Conservation (phyloP, 2,113 vertebrate species). For the Notarius quadriscutis region DNA sequence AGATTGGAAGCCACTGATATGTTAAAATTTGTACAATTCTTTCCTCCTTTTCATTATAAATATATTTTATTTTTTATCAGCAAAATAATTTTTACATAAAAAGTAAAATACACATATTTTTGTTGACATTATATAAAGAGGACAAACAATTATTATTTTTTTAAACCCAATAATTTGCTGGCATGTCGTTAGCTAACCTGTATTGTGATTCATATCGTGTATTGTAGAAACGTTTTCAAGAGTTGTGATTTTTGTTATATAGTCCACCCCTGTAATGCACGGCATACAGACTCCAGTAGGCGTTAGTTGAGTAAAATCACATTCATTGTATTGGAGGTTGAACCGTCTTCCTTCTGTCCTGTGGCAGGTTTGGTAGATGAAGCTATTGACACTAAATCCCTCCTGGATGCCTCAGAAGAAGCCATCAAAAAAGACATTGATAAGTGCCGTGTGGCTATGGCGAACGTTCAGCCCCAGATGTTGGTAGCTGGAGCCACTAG, state of each 20-base stretch:
- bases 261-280: neutral
- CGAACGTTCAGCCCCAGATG: slow-evolving; percentile 97
- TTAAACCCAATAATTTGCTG: neutral
- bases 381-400: slow-evolving; percentile 96
- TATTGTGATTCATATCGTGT: neutral
- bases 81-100: neutral
- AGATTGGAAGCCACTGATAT: neutral
- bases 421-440: slow-evolving; percentile 99
- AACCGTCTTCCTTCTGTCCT: neutral
- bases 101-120: neutral
- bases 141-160: too few relatives aligned
- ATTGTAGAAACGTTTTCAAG: neutral
- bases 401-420: slow-evolving; percentile 95
- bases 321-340: neutral
- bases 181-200: neutral
- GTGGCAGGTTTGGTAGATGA: slow-evolving; percentile 90
- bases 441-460: slow-evolving; percentile 97
- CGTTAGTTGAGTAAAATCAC: neutral
- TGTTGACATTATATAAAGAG: neutral
- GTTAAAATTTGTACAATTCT: neutral
- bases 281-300: neutral
- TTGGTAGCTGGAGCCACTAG: slow-evolving; percentile 97
- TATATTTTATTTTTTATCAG: neutral
- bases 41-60: neutral
- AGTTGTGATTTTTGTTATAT: neutral